phyloP scores from a whole-genome alignment of 2,797 vertebrate genomes.

The Dicrostonyx torquatus region DNA sequence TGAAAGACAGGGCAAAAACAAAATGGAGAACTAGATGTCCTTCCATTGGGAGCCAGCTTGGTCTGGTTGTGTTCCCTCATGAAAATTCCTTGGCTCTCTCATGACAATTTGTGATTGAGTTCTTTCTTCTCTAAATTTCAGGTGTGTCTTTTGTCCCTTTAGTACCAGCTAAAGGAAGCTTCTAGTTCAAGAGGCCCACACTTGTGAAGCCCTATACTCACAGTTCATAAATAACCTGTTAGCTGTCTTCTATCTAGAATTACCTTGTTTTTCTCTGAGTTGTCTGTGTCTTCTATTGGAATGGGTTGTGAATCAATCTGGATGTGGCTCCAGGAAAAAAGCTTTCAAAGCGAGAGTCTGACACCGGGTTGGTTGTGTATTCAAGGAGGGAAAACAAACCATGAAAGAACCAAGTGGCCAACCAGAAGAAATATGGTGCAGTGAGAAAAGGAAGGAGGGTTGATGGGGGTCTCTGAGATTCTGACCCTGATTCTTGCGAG shows the following conservation, averaged over 20 bases:
- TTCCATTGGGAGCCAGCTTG: neutral
- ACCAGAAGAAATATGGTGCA: neutral
- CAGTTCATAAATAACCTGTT: neutral
- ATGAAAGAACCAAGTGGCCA: neutral
- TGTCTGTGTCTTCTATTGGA: slow-evolving; percentile 42
- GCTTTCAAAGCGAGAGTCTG: neutral
- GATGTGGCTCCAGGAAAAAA: slow-evolving; percentile 3
- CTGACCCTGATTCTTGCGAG: neutral
- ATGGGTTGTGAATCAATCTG: slow-evolving; percentile 28
- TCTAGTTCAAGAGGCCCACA: neutral
- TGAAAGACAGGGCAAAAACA: neutral
- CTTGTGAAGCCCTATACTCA: neutral
- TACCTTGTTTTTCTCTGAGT: neutral
- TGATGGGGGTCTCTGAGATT: neutral
- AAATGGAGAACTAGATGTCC: neutral
- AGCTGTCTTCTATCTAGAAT: slow-evolving; percentile 36
- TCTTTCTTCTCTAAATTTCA: neutral
- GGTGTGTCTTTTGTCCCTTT: neutral
- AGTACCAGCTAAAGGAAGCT: neutral
- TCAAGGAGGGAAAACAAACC: neutral
- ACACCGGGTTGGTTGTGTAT: neutral
- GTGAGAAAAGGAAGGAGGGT: neutral
- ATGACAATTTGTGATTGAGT: neutral
- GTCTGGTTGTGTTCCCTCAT: neutral
- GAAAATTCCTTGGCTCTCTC: neutral